Percentiles rank a stretch among this genome's conserved stretches.
These are phyloP conservation scores for Eucera pruinosa DNA, from an alignment of 2,888 invertebrate genomes.

Conservation along the genomic window DNA sequence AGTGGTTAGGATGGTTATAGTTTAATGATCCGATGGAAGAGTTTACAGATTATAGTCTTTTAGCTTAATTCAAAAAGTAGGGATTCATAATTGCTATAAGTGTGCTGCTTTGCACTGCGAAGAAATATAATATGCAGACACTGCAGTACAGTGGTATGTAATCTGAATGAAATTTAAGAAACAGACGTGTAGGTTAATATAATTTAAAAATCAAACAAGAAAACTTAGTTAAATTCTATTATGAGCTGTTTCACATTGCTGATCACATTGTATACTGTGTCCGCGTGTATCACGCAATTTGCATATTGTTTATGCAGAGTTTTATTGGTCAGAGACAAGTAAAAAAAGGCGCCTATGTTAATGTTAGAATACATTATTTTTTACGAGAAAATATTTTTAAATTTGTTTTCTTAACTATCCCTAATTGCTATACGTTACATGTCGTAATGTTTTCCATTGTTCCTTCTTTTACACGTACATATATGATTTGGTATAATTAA, in stretches of 20 bases:
- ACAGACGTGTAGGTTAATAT: too few relatives aligned
- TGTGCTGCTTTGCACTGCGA: too few relatives aligned
- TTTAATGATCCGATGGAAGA: too few relatives aligned
- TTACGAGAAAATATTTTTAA: neutral
- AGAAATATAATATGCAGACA: too few relatives aligned
- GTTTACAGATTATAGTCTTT: too few relatives aligned
- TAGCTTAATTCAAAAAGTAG: too few relatives aligned
- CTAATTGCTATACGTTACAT: neutral
- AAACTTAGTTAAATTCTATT: neutral
- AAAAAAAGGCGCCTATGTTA: neutral
- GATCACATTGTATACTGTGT: too few relatives aligned
- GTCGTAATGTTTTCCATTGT: neutral
- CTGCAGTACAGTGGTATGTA: too few relatives aligned
- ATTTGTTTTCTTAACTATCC: neutral
- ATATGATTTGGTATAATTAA: neutral
- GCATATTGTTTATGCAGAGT: neutral
- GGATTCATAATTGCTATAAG: too few relatives aligned
- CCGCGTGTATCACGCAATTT: too few relatives aligned
- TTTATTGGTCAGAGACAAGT: neutral
- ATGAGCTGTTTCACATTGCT: neutral
- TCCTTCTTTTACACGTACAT: neutral
- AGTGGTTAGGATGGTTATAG: too few relatives aligned
- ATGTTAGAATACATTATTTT: neutral
- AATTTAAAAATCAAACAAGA: neutral
- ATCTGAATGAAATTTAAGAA: too few relatives aligned